These are phyloP conservation scores for Leptopilina myrica DNA, from an alignment of 2,888 invertebrate genomes.

Conservation along the genomic window DNA sequence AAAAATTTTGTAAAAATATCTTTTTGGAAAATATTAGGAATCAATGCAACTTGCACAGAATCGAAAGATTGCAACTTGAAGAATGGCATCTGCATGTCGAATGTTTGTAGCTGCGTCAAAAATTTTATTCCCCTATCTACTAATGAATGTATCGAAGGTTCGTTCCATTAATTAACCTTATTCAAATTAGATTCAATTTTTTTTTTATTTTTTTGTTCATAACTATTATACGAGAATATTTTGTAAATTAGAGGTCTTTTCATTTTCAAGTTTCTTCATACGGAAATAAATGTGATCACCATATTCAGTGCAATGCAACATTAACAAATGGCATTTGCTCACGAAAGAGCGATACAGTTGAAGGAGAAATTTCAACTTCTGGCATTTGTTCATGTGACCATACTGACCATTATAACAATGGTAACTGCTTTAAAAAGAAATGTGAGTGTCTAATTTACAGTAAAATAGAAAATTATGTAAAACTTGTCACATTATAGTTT, in stretches of 20 bases:
- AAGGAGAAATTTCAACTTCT: background rate
- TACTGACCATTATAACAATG: conserved; percentile 48
- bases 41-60: conserved; percentile 54
- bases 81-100: conserved; percentile 54
- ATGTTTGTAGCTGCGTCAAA: conserved; percentile 55
- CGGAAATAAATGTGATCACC: conserved; percentile 54
- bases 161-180: conserved; percentile 26
- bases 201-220: too few relatives aligned
- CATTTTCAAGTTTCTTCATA: conserved; percentile 53
- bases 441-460: conserved; percentile 46
- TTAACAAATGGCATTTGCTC: conserved; percentile 51
- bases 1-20: conserved; percentile 39
- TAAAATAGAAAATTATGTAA: background rate
- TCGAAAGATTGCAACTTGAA: conserved; percentile 49
- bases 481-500: background rate
- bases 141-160: conserved; percentile 58
- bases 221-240: background rate
- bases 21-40: conserved; percentile 52
- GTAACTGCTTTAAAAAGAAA: conserved; percentile 49
- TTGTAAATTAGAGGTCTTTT: background rate
- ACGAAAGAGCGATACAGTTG: background rate
- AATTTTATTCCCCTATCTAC: conserved; percentile 46
- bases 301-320: conserved; percentile 59
- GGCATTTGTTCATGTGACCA: background rate
- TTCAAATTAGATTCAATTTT: too few relatives aligned